Percentiles rank a stretch among this genome's conserved stretches.
Evolutionary conservation across 2,797 vertebrate species (phyloP).

Genomic region (Poecilia picta): DNA sequence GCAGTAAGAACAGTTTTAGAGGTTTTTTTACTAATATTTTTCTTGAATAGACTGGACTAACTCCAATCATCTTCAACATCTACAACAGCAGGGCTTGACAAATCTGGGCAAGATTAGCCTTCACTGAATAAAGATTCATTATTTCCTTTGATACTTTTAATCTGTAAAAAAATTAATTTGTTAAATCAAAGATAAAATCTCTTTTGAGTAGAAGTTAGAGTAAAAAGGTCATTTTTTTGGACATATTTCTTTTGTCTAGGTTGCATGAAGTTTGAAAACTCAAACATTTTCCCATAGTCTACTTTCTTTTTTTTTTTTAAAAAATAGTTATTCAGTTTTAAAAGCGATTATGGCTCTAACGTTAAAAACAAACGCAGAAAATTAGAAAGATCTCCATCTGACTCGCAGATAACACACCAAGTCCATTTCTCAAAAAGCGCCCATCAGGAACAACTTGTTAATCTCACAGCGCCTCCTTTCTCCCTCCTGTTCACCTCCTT

Average conservation of each 20-base stretch:
- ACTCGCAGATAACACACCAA: not conserved
- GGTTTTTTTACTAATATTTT: not conserved
- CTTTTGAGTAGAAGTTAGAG: not conserved
- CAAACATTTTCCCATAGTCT: not conserved
- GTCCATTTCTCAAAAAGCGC: constrained; percentile 18
- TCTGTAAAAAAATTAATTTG: not conserved
- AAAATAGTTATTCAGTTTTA: not conserved
- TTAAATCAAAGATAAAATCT: constrained; percentile 1
- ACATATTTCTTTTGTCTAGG: not conserved
- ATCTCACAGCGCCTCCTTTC: constrained; percentile 35
- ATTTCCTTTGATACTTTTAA: not conserved
- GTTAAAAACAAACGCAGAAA: not conserved
- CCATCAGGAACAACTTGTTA: constrained; percentile 39
- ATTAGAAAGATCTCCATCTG: not conserved
- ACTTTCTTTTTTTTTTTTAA: not conserved
- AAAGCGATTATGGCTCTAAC: not conserved
- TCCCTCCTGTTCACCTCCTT: constrained; percentile 47
- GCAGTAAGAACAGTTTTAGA: not conserved
- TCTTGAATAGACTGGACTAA: not conserved
- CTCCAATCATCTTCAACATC: not conserved
- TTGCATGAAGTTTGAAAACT: not conserved
- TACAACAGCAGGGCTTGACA: not conserved
- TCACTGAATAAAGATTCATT: not conserved
- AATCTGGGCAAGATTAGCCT: not conserved
- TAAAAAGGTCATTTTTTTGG: not conserved